phyloP scores from a whole-genome alignment of 2,113 vertebrate species.

The Passer domesticus region DNA sequence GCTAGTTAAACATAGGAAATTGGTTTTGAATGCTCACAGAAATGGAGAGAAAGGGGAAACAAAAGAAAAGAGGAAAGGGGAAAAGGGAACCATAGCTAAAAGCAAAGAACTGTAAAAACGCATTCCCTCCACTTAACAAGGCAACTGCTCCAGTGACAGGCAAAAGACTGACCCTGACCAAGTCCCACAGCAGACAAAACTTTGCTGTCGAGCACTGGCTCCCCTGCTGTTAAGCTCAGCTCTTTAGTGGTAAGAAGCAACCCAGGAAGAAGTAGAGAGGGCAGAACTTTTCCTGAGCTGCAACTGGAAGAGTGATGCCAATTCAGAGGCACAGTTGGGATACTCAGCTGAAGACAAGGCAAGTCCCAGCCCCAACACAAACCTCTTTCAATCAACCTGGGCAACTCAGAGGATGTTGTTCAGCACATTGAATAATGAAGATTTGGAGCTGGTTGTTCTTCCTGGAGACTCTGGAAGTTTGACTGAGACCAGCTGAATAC shows the following conservation, averaged over 20 bases:
- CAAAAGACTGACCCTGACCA: not conserved
- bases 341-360: not conserved
- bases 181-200: not conserved
- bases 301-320: rapidly evolving
- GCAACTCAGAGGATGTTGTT: not conserved
- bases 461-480: not conserved
- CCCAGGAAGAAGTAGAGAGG: not conserved
- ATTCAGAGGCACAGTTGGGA: too few species aligned
- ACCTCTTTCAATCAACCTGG: not conserved
- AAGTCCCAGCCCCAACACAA: not conserved
- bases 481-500: not conserved
- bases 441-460: not conserved
- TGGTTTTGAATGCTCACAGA: not conserved
- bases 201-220: not conserved
- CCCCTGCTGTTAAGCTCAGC: not conserved
- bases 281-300: rapidly evolving
- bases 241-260: not conserved
- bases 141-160: not conserved
- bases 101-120: not conserved
- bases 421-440: not conserved
- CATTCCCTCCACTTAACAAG: not conserved
- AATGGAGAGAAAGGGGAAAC: not conserved
- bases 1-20: not conserved
- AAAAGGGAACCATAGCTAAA: not conserved
- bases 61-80: not conserved